Percentiles rank a stretch among this genome's conserved stretches.
Conservation (phyloP, 2,888 invertebrate genomes). For the Tridacna gigas region DNA sequence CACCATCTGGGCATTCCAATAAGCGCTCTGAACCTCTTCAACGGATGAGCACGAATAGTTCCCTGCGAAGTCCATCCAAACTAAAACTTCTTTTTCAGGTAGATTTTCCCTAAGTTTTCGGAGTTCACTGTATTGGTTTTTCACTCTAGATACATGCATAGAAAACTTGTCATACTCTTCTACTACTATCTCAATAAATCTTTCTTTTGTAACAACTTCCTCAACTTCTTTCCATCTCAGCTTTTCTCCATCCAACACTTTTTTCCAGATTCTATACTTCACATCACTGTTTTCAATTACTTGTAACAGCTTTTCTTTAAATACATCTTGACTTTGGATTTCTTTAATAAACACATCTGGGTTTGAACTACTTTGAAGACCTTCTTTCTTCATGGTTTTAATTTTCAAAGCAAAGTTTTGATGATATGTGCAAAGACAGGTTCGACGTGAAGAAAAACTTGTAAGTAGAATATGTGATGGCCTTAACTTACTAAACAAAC, state of each 20-base stretch:
- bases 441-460: conserved; percentile 25
- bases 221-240: conserved; percentile 30
- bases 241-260: conserved; percentile 30
- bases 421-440: conserved; percentile 40
- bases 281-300: background rate
- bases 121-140: conserved; percentile 17
- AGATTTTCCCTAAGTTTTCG: conserved; percentile 30
- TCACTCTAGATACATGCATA: conserved; percentile 21
- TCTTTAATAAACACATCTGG: background rate
- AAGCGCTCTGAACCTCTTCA: conserved; percentile 34
- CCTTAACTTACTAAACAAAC: conserved; percentile 28
- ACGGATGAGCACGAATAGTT: conserved; percentile 12
- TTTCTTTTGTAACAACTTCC: background rate
- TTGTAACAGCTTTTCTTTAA: background rate
- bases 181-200: conserved; percentile 15
- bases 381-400: conserved; percentile 20
- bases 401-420: conserved; percentile 51
- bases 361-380: background rate
- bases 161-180: background rate
- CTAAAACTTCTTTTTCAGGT: conserved; percentile 2
- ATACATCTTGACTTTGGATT: background rate
- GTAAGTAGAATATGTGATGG: conserved; percentile 25
- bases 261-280: conserved; percentile 31
- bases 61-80: conserved; percentile 37
- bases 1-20: conserved; percentile 22